Evolutionary conservation across 2,797 vertebrate species (phyloP).

Genomic region (Vespertilio murinus): DNA sequence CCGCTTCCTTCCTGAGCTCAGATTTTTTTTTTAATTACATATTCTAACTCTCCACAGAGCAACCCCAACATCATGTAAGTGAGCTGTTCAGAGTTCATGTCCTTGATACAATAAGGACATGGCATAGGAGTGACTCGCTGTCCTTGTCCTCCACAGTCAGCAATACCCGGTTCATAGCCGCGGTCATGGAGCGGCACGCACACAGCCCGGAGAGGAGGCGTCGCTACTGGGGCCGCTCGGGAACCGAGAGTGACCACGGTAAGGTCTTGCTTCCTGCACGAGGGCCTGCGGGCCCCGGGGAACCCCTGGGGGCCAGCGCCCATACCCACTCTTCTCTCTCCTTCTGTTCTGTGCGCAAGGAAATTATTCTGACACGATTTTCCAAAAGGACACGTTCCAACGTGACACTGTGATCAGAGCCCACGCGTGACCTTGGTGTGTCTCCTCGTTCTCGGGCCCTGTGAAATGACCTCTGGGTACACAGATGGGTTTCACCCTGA

Average conservation of each 20-base stretch:
- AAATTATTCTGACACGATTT: not conserved
- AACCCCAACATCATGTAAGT: not conserved
- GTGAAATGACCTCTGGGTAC: not conserved
- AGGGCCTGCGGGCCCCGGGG: too few relatives aligned
- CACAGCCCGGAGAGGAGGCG: conserved; percentile 96
- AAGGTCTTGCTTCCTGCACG: conserved; percentile 73
- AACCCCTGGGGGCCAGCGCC: rapidly evolving
- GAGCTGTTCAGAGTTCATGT: not conserved
- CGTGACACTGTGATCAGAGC: not conserved
- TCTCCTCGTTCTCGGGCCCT: too few relatives aligned
- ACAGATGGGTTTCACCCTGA: not conserved
- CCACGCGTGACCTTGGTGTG: not conserved
- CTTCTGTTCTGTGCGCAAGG: not conserved
- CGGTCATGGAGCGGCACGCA: conserved; percentile 96
- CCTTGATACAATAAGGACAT: rapidly evolving
- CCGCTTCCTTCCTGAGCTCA: not conserved
- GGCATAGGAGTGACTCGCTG: not conserved
- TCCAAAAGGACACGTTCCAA: not conserved
- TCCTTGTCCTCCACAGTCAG: conserved; percentile 88
- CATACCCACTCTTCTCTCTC: not conserved
- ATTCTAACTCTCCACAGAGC: not conserved
- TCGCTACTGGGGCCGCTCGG: conserved; percentile 97
- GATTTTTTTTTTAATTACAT: not conserved
- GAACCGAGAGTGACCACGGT: conserved; percentile 99
- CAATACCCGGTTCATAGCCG: conserved; percentile 97